These are phyloP conservation scores for Schlechtendalia chinensis DNA, from an alignment of 1,140 invertebrate genomes.

Conservation along the genomic window DNA sequence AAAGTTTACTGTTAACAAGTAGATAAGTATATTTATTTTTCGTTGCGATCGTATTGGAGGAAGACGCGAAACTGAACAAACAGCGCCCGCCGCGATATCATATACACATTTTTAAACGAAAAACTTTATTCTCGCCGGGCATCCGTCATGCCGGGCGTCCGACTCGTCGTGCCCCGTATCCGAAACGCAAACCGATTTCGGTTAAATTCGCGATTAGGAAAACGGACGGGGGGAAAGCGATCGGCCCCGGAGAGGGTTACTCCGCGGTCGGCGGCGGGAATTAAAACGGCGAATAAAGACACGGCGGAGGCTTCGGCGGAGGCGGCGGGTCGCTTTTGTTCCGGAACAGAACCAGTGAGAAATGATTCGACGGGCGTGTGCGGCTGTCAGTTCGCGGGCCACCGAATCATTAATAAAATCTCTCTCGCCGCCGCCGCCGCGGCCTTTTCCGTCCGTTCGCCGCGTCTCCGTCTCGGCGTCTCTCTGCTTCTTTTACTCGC, in stretches of 20 bases:
- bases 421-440: slow-evolving; percentile 3
- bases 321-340: slow-evolving; percentile 34
- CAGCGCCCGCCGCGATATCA: too few relatives aligned
- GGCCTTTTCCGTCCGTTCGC: too few relatives aligned
- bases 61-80: too few relatives aligned
- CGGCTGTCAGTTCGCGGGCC: slow-evolving; percentile 48
- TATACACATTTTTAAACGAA: too few relatives aligned
- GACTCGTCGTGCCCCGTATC: neutral
- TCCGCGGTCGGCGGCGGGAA: slow-evolving; percentile 25
- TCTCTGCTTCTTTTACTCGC: too few relatives aligned
- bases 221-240: too few relatives aligned
- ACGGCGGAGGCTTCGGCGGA: neutral
- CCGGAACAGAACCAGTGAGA: slow-evolving; percentile 32
- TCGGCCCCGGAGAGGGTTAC: too few relatives aligned
- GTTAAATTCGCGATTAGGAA: slow-evolving; percentile 16
- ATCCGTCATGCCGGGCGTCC: neutral
- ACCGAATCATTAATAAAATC: slow-evolving; percentile 49
- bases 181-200: slow-evolving; percentile 19
- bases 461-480: neutral
- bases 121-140: neutral
- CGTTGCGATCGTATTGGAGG: too few relatives aligned
- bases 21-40: too few relatives aligned
- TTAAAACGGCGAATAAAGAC: slow-evolving; percentile 45
- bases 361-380: slow-evolving; percentile 47
- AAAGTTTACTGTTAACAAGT: too few relatives aligned